Conservation (phyloP, 1,140 invertebrate genomes). For the Melipona quadrifasciata region DNA sequence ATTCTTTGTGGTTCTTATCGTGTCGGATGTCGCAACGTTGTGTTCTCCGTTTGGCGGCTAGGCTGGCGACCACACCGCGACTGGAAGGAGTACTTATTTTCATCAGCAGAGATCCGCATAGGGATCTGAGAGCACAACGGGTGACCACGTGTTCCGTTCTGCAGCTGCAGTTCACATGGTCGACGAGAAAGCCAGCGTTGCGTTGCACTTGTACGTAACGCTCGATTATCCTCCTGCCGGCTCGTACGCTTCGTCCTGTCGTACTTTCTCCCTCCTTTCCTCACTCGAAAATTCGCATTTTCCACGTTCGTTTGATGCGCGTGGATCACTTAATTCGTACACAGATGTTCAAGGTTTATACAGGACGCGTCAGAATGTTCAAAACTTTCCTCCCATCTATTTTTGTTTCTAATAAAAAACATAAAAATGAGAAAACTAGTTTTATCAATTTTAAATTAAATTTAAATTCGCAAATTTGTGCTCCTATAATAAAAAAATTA, state of each 20-base stretch:
- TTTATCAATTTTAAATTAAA: no score
- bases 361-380: no score
- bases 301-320: no score
- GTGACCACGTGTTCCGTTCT: constrained; percentile 56
- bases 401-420: no score
- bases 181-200: constrained; percentile 55
- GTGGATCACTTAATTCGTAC: no score
- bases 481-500: no score
- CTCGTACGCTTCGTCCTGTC: background rate
- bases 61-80: background rate
- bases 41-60: background rate
- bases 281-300: background rate
- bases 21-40: background rate
- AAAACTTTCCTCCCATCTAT: no score
- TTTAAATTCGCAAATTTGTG: no score
- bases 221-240: constrained; percentile 11
- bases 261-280: background rate
- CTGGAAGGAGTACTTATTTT: constrained; percentile 42
- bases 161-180: constrained; percentile 63
- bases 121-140: constrained; percentile 16
- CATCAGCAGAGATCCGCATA: constrained; percentile 37
- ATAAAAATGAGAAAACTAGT: no score
- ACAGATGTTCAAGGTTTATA: no score
- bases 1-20: background rate
- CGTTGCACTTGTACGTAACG: constrained; percentile 36